A percentile compares a stretch with the other conserved stretches of the same genome.
Evolutionary conservation across 2,113 vertebrate genomes (phyloP).

Genomic region (Bubo blakistoni): DNA sequence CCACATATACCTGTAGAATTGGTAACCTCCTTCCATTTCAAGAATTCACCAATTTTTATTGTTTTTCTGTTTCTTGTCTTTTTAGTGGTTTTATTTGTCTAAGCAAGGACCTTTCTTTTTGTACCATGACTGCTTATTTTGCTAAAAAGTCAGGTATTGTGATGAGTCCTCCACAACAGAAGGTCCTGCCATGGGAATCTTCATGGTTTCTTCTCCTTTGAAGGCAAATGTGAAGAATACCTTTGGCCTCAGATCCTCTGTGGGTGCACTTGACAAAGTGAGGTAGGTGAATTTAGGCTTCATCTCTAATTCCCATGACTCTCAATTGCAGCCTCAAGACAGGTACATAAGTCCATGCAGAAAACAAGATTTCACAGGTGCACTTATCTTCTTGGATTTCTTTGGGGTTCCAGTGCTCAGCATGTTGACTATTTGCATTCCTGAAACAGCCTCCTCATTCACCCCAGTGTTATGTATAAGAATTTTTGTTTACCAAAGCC

Average conservation of each 20-base stretch:
- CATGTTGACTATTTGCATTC: background rate
- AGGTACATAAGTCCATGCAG: background rate
- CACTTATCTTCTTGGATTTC: background rate
- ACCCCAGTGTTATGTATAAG: background rate
- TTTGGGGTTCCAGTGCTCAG: background rate
- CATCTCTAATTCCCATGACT: background rate
- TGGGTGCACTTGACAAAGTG: background rate
- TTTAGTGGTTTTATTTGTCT: background rate
- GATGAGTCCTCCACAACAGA: background rate
- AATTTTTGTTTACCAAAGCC: background rate
- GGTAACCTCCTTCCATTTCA: background rate
- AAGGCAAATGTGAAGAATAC: background rate
- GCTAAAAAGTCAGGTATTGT: background rate
- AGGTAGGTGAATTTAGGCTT: background rate
- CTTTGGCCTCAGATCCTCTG: background rate
- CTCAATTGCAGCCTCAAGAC: background rate
- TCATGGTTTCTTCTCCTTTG: background rate
- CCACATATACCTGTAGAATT: background rate
- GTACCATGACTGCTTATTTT: rapidly evolving
- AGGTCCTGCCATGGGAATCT: background rate
- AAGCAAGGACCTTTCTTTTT: background rate
- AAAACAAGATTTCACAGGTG: background rate
- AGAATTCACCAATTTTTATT: background rate
- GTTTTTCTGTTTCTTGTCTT: background rate
- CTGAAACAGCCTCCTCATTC: background rate